A percentile compares a stretch with the other conserved stretches of the same genome.
Evolutionary conservation across 1,140 invertebrate species (phyloP).

Genomic region (Trinorchestia longiramus): DNA sequence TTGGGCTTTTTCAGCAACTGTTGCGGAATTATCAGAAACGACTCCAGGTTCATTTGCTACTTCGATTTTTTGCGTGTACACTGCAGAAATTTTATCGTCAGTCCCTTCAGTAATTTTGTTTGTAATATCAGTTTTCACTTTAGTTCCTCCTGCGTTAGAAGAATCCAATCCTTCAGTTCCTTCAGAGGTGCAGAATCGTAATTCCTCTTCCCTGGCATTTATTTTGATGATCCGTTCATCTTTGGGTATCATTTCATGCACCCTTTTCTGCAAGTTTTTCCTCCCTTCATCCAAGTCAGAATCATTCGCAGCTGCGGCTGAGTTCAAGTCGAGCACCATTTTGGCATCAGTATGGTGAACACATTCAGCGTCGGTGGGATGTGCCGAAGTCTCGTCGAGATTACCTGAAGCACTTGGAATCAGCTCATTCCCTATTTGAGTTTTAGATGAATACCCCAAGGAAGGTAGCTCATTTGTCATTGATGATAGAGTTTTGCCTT

Average conservation of each 20-base stretch:
- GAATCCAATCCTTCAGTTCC: background rate
- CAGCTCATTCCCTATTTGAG: background rate
- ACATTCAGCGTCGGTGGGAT: no score
- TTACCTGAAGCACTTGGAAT: background rate
- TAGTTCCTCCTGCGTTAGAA: background rate
- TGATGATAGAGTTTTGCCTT: background rate
- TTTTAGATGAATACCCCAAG: background rate
- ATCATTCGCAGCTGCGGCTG: background rate
- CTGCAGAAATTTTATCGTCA: background rate
- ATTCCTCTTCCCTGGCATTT: background rate
- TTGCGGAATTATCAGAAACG: background rate
- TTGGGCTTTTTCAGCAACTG: background rate
- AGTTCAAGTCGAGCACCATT: background rate
- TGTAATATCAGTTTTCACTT: background rate
- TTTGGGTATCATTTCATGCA: background rate
- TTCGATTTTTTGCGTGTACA: background rate
- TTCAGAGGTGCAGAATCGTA: background rate
- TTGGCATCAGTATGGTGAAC: no score
- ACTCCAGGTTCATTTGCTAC: background rate
- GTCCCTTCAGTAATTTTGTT: background rate
- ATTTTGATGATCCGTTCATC: background rate
- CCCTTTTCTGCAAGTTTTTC: background rate
- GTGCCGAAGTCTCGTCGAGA: background rate
- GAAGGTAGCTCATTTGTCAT: background rate
- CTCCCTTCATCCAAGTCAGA: background rate